Base-by-base conservation (phyloP, 2,113 vertebrate species). In the Lasiurus borealis region DNA sequence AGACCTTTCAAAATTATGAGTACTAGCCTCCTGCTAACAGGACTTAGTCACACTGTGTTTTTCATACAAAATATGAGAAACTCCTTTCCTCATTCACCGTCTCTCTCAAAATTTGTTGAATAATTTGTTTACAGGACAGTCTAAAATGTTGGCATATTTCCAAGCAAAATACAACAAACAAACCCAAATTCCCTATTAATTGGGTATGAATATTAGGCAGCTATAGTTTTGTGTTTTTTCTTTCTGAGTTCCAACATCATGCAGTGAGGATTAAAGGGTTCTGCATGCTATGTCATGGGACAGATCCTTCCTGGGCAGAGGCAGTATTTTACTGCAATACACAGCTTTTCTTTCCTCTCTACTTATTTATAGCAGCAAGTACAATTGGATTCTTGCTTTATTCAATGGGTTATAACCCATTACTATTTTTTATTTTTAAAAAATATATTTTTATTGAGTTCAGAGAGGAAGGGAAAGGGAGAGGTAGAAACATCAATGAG, bases 321-420 rank as follows among this genome's bases (percentile, higher is more conserved):
- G 50, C 48, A 10, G 48, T 68, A 85, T 94, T 77, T 83, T 54
- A 59, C 31, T 68, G 0, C 57, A 50, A 90, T 8, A 66, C 62
- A 66, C 18, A 89, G n/a, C 40, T 82, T 78, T 96, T n/a, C 46
- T 90, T 77, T 62, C 82, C 50, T 83, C 31, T 18, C 27, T 23
- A 57, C 29, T 66, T 36, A 48, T 14, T 72, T 72, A 3, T 18
- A 73, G 57, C 27, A 73, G 16, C 40, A 46, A 31, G 46, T 10
- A 72, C 81, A 48, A 40, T 27, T 14, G 31, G 40, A 8, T 31
- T 75, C 52, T 48, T 59, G 71, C 19, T 77, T 59, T 66, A 66
- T 44, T 85, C 14, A 85, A 21, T 50, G 44, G 75, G 13, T 27
- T 93, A 46, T 52, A 88, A 76, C 12, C 4, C 62, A 64, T 62